Conservation (phyloP, 2,797 vertebrate species). For the Enteromius thamalakanensis region DNA sequence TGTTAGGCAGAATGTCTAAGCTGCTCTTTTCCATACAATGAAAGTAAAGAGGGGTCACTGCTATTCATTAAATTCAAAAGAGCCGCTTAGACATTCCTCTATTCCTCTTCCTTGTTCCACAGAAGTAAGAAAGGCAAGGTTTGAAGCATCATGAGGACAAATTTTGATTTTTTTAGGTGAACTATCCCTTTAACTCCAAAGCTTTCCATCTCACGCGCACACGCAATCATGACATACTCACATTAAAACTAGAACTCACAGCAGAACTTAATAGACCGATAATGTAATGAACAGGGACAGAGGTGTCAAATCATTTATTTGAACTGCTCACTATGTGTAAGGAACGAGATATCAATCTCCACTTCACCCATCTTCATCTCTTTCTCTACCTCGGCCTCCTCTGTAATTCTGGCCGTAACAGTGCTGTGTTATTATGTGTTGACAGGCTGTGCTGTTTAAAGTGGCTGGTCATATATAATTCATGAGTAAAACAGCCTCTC, state of each 20-base stretch:
- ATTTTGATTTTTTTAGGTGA: neutral
- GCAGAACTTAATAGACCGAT: slow-evolving; percentile 31
- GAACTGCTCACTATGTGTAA: slow-evolving; percentile 35
- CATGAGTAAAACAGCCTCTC: slow-evolving; percentile 69
- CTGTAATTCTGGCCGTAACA: slow-evolving; percentile 65
- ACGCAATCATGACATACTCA: neutral
- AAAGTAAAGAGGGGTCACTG: neutral
- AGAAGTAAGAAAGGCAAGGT: neutral
- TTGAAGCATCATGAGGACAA: neutral
- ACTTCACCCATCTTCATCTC: slow-evolving; percentile 15
- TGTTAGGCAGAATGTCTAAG: neutral
- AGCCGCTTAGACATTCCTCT: neutral
- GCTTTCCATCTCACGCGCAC: neutral
- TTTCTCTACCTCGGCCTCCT: slow-evolving; percentile 49
- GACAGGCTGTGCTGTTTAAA: slow-evolving; percentile 76
- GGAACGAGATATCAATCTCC: slow-evolving; percentile 23
- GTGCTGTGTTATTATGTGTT: slow-evolving; percentile 73
- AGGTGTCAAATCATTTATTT: slow-evolving; percentile 51
- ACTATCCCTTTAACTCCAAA: slow-evolving; percentile 6
- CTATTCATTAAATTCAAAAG: neutral
- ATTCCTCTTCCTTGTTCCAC: neutral
- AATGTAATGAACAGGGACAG: slow-evolving; percentile 35
- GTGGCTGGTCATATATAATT: slow-evolving; percentile 78
- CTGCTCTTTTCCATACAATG: neutral
- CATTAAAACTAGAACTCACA: neutral